Evolutionary conservation across 1,140 invertebrate species (phyloP).

Genomic region (Teleogryllus occipitalis): DNA sequence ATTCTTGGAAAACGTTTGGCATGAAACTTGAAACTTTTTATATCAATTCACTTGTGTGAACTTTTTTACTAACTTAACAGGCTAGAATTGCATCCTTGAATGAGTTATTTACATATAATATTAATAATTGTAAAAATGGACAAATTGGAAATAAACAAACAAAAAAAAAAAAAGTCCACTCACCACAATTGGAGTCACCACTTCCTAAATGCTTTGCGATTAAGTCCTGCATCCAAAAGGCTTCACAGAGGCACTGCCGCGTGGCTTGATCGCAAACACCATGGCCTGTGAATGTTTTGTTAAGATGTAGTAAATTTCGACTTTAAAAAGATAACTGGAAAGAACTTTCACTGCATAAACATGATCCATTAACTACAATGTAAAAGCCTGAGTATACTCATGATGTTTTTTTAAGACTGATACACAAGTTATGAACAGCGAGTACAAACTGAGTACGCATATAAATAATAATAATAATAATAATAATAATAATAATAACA

Average conservation of each 20-base stretch:
- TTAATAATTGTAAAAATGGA: too few species aligned
- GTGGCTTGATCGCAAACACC: constrained; percentile 78
- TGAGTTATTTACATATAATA: too few species aligned
- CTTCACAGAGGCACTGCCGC: constrained; percentile 80
- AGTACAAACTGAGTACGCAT: too few species aligned
- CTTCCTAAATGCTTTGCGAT: constrained; percentile 52
- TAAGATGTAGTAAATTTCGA: constrained; percentile 14
- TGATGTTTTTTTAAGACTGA: too few species aligned
- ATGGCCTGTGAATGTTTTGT: constrained; percentile 47
- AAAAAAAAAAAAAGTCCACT: background rate
- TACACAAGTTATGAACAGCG: too few species aligned
- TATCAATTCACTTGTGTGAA: background rate
- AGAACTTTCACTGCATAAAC: background rate
- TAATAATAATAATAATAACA: too few species aligned
- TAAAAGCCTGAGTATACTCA: too few species aligned
- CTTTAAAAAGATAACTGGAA: background rate
- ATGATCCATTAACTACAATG: too few species aligned
- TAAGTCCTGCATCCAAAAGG: constrained; percentile 89
- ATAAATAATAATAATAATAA: too few species aligned
- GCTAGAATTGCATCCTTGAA: too few species aligned
- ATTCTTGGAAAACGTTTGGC: background rate
- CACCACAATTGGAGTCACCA: constrained; percentile 68
- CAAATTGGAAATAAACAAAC: background rate
- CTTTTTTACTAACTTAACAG: too few species aligned
- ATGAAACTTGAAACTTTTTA: background rate